A percentile compares a stretch with the other conserved stretches of the same genome.
These are phyloP conservation scores for Trachurus trachurus DNA, from an alignment of 2,797 vertebrate species.

Conservation along the genomic window DNA sequence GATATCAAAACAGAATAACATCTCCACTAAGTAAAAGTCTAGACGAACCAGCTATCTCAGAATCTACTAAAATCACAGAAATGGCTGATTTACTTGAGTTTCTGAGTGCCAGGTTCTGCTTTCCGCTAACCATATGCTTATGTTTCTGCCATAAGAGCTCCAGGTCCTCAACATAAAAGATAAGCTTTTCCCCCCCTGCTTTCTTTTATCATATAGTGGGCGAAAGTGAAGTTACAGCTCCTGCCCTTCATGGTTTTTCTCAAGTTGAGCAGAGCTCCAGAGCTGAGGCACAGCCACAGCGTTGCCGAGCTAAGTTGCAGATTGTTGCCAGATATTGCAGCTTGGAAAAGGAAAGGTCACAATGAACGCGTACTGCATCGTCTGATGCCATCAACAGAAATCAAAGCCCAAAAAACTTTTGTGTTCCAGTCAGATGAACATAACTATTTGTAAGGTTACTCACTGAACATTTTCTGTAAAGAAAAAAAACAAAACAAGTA, in stretches of 20 bases:
- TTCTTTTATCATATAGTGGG: not conserved
- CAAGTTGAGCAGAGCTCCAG: not conserved
- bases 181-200: not conserved
- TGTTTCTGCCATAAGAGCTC: not conserved
- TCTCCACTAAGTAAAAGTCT: not conserved
- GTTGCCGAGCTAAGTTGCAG: not conserved
- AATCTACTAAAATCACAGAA: constrained; percentile 15
- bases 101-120: constrained; percentile 11
- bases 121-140: constrained; percentile 16
- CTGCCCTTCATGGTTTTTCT: not conserved
- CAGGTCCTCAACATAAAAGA: not conserved
- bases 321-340: constrained; percentile 1
- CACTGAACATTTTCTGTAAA: not conserved
- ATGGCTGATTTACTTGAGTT: constrained; percentile 23
- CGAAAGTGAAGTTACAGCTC: not conserved
- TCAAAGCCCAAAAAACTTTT: constrained; percentile 21
- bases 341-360: constrained; percentile 11
- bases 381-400: constrained; percentile 17
- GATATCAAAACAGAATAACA: constrained; percentile 33
- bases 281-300: not conserved
- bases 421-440: constrained; percentile 17
- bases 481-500: not conserved
- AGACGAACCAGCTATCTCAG: constrained; percentile 1
- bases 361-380: not conserved
- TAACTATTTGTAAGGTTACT: not conserved